Evolutionary conservation across 2,888 invertebrate species (phyloP).

Genomic region (Lampropteryx suffumata): DNA sequence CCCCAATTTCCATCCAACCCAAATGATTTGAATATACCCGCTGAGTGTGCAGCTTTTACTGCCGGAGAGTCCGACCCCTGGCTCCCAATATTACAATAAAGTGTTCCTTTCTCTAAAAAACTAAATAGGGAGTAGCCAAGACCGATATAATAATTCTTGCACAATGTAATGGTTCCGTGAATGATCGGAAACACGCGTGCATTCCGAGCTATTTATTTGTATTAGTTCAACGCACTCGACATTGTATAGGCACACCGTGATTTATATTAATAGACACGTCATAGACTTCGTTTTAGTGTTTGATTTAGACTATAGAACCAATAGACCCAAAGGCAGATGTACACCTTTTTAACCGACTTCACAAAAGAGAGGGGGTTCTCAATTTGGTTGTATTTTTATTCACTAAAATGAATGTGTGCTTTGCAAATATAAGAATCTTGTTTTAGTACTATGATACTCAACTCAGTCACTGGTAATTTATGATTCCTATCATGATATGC

Average conservation of each 20-base stretch:
- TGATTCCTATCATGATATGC: neutral
- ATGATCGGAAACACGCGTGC: constrained; percentile 60
- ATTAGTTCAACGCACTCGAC: constrained; percentile 61
- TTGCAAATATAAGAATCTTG: no score
- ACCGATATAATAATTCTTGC: constrained; percentile 16
- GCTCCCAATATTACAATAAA: constrained; percentile 59
- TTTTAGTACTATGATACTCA: no score
- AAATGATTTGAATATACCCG: constrained; percentile 50
- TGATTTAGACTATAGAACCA: no score
- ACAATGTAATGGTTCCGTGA: constrained; percentile 55
- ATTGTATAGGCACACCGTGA: constrained; percentile 8
- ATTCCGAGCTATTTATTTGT: constrained; percentile 61
- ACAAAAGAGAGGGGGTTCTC: no score
- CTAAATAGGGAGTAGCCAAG: constrained; percentile 1
- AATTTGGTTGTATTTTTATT: no score
- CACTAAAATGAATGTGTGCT: no score
- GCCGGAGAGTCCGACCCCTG: constrained; percentile 41
- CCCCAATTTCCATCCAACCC: constrained; percentile 38
- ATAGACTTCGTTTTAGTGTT: no score
- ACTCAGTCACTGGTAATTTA: no score
- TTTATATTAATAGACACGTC: neutral
- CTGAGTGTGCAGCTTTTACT: constrained; percentile 49
- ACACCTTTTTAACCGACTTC: no score
- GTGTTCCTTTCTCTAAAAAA: constrained; percentile 3
- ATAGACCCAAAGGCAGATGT: no score